Percentiles rank a stretch among this genome's conserved stretches.
Conservation (phyloP, 2,888 invertebrate genomes). For the Schizaphis graminum region DNA sequence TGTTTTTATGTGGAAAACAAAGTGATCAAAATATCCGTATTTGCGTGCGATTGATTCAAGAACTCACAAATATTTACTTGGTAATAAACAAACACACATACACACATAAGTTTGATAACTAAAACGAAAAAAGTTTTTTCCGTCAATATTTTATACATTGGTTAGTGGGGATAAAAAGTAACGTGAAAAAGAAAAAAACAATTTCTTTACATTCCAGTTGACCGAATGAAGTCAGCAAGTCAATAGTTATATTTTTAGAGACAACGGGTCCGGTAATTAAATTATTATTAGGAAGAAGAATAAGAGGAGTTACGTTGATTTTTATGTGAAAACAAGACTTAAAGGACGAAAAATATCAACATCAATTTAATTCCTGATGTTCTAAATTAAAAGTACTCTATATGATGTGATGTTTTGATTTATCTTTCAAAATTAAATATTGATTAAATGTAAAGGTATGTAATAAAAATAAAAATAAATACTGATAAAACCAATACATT, state of each 20-base stretch:
- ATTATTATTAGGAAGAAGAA: background rate
- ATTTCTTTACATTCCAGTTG: conserved; percentile 45
- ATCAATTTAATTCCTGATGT: background rate
- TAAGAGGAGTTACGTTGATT: background rate
- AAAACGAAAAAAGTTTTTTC: background rate
- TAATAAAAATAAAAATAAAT: background rate
- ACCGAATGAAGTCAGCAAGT: conserved; percentile 42
- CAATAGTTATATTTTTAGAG: conserved; percentile 14
- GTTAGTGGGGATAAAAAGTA: background rate
- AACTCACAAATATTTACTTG: conserved; percentile 14
- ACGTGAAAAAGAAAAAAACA: background rate
- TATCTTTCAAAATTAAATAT: background rate
- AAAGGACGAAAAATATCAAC: background rate
- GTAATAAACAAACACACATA: background rate
- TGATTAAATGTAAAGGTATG: background rate
- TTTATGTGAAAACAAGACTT: background rate
- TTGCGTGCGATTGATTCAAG: background rate
- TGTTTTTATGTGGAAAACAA: background rate
- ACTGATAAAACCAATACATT: background rate
- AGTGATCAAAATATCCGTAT: background rate
- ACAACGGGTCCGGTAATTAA: background rate
- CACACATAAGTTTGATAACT: background rate
- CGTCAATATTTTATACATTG: conserved; percentile 14
- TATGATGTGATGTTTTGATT: background rate
- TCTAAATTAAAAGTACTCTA: background rate